A percentile compares a stretch with the other conserved stretches of the same genome.
phyloP scores from a whole-genome alignment of 2,113 vertebrate genomes.

The Leucopsar rothschildi region DNA sequence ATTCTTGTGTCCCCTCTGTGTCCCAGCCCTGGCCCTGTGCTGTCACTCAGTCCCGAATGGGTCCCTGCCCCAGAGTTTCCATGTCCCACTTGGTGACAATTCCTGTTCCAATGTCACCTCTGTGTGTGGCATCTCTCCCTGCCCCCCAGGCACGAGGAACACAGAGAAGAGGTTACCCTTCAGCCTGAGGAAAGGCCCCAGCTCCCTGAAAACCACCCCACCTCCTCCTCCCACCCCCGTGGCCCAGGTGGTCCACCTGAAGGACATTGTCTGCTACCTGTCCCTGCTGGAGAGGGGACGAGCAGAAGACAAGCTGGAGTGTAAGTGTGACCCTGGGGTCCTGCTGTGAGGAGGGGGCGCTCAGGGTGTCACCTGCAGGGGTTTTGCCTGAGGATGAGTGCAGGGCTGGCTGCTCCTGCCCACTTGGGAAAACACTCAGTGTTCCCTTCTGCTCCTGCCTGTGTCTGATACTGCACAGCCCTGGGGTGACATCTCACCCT shows the following conservation, averaged over 20 bases:
- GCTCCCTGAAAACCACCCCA: conserved; percentile 62
- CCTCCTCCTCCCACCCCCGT: neutral
- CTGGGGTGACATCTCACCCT: rapidly evolving
- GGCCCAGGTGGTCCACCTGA: conserved; percentile 84
- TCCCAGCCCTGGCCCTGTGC: neutral
- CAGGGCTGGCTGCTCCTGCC: neutral
- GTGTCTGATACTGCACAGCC: rapidly evolving
- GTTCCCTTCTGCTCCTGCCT: neutral
- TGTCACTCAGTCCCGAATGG: neutral
- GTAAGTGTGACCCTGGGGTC: conserved; percentile 72
- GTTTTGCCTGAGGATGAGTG: rapidly evolving
- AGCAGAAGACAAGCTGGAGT: conserved; percentile 94
- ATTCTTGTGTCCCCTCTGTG: neutral
- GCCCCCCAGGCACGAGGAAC: neutral
- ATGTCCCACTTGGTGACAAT: rapidly evolving
- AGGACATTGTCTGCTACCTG: conserved; percentile 94
- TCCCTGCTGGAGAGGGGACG: conserved; percentile 91
- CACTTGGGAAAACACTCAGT: rapidly evolving
- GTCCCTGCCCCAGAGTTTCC: neutral
- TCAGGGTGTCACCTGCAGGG: neutral
- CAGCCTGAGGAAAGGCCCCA: conserved; percentile 72
- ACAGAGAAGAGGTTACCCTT: conserved; percentile 70
- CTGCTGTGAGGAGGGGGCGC: neutral
- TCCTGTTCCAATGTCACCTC: neutral
- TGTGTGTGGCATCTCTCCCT: neutral